phyloP scores from a whole-genome alignment of 2,797 vertebrate genomes.

The Sebastes kiyomatsui region DNA sequence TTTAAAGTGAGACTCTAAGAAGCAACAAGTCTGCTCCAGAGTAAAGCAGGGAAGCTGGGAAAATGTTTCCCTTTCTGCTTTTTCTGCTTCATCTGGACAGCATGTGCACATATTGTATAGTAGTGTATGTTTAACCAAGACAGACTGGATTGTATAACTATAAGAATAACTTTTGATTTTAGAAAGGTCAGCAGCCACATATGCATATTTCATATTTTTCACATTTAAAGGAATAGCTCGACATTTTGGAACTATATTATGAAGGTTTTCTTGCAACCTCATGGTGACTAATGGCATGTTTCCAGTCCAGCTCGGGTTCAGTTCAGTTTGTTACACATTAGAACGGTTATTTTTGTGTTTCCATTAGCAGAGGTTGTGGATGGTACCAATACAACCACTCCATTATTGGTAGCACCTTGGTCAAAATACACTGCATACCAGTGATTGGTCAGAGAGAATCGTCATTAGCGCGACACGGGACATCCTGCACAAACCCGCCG shows the following conservation, averaged over 20 bases:
- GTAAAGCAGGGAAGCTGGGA: background rate
- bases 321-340: too few species aligned
- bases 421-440: too few species aligned
- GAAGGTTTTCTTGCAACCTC: background rate
- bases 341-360: too few species aligned
- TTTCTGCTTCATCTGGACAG: background rate
- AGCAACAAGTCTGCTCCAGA: background rate
- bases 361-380: too few species aligned
- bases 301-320: too few species aligned
- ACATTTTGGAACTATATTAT: background rate
- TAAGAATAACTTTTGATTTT: background rate
- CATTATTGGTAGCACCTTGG: too few species aligned
- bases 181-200: background rate
- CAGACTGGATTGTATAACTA: background rate
- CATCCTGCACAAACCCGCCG: too few species aligned
- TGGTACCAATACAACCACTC: too few species aligned
- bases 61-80: background rate
- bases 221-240: background rate
- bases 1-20: constrained; percentile 11
- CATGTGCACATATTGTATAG: background rate
- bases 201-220: background rate
- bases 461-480: too few species aligned
- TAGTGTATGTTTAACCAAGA: background rate
- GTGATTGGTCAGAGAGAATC: too few species aligned
- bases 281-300: background rate